A percentile compares a stretch with the other conserved stretches of the same genome.
phyloP scores from a whole-genome alignment of 2,113 vertebrate genomes.

The Poeciliopsis retropinna region DNA sequence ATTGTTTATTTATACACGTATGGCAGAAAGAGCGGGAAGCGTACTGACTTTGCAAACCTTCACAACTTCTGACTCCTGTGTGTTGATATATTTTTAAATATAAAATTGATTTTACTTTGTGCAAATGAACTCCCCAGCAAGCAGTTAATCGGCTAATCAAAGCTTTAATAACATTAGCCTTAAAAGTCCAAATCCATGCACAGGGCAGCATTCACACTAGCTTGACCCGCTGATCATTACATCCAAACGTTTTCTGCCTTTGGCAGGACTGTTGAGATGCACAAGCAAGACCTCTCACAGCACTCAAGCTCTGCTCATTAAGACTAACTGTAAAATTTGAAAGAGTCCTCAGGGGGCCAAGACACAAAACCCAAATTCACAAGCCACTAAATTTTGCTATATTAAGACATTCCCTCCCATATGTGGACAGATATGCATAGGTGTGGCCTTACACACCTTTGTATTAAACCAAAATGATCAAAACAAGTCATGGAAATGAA shows the following conservation, averaged over 20 bases:
- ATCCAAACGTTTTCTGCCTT: neutral
- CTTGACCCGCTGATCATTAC: neutral
- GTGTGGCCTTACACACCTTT: neutral
- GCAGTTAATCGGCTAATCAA: neutral
- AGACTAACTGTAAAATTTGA: neutral
- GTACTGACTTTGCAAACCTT: too few species aligned
- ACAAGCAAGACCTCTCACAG: neutral
- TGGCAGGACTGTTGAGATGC: neutral
- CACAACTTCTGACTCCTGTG: too few species aligned
- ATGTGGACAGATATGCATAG: neutral
- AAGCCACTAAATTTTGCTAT: too few species aligned
- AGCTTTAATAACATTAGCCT: neutral
- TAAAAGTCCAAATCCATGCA: neutral
- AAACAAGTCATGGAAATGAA: slow-evolving; percentile 7
- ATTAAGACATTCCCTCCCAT: neutral
- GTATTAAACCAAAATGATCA: neutral
- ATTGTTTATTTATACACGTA: too few species aligned
- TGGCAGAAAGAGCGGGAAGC: too few species aligned
- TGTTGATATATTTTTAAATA: neutral
- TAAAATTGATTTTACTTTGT: neutral
- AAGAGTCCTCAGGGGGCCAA: neutral
- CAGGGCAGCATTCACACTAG: neutral
- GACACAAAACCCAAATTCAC: too few species aligned
- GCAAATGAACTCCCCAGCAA: neutral
- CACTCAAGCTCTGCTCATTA: neutral